Conservation (phyloP, 1,140 invertebrate species). For the Tetramorium parvispinum region DNA sequence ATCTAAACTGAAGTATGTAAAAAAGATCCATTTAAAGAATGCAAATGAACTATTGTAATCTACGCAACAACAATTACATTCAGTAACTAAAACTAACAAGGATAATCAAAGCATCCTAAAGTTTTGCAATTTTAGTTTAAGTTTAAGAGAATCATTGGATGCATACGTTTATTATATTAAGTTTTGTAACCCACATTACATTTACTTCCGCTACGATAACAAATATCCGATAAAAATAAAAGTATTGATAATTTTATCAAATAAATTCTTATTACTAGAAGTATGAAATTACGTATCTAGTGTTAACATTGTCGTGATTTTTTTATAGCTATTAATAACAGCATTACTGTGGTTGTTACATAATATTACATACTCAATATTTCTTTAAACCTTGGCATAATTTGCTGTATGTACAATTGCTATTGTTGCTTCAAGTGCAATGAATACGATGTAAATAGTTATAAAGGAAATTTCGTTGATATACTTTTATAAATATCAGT, state of each 20-base stretch:
- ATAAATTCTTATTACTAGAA: neutral
- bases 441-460: conserved; percentile 42
- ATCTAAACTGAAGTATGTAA: neutral
- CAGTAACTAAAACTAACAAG: neutral
- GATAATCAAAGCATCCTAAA: conserved; percentile 7
- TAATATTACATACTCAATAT: neutral
- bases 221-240: conserved; percentile 1
- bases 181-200: neutral
- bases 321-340: conserved; percentile 23
- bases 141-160: neutral
- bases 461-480: conserved; percentile 27
- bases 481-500: conserved; percentile 35
- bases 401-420: neutral
- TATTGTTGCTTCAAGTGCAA: conserved; percentile 37
- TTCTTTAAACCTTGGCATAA: conserved; percentile 5
- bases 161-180: neutral
- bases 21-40: neutral
- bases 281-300: neutral
- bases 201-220: conserved; percentile 5
- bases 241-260: conserved; percentile 4
- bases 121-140: neutral
- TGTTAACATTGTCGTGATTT: neutral
- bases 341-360: neutral
- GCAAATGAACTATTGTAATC: neutral
- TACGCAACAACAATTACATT: neutral